Percentiles rank a stretch among this genome's conserved stretches.
These are phyloP conservation scores for Reticulitermes speratus DNA, from an alignment of 1,140 invertebrate genomes.

Conservation along the genomic window DNA sequence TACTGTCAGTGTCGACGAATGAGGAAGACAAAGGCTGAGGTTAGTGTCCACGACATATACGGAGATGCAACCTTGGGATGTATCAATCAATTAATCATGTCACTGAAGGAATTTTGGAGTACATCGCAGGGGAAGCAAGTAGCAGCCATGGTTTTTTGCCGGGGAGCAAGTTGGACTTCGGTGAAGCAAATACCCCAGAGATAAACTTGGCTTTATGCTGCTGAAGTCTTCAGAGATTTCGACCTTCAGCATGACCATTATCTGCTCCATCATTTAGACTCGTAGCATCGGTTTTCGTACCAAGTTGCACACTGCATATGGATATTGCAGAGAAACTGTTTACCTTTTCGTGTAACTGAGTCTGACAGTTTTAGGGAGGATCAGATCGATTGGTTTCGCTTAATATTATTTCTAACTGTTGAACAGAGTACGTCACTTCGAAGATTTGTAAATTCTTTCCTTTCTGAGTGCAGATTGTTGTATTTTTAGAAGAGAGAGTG, in stretches of 20 bases:
- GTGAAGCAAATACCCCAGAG: background rate
- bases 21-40: no score
- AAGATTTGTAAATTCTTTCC: no score
- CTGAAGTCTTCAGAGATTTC: background rate
- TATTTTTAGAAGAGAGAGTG: no score
- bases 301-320: background rate
- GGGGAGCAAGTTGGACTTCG: no score
- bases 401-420: background rate
- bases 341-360: background rate
- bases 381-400: background rate
- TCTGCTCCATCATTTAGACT: background rate
- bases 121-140: background rate
- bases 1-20: no score
- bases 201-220: background rate
- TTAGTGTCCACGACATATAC: background rate
- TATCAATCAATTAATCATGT: constrained; percentile 19
- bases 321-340: background rate
- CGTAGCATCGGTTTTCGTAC: background rate
- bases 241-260: background rate
- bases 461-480: background rate
- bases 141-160: no score
- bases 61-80: background rate
- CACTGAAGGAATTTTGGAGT: background rate
- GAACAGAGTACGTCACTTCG: background rate
- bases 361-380: background rate